These are phyloP conservation scores for Drosophila cardini DNA, from an alignment of 1,140 invertebrate species.

Conservation along the genomic window DNA sequence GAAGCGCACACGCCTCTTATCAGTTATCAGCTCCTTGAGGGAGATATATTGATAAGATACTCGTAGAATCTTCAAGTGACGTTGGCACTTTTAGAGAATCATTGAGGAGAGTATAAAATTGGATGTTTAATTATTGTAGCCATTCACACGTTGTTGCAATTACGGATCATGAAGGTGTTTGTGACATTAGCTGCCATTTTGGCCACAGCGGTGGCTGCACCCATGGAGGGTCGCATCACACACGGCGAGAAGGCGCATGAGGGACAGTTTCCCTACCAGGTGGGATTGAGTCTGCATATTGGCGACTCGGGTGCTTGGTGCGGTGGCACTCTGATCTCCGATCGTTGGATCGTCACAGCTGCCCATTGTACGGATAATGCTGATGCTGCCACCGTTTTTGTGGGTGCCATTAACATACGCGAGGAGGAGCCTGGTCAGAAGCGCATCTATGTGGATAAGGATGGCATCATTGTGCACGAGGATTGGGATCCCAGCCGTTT, in stretches of 20 bases:
- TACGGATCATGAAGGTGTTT: slow-evolving; percentile 48
- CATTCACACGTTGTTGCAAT: slow-evolving; percentile 11
- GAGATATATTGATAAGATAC: slow-evolving; percentile 39
- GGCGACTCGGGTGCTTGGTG: slow-evolving; percentile 59
- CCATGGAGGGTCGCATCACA: slow-evolving; percentile 64
- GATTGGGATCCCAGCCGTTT: slow-evolving; percentile 52
- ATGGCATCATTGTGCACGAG: slow-evolving; percentile 58
- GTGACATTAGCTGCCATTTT: slow-evolving; percentile 39
- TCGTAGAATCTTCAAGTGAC: not conserved
- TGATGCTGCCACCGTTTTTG: slow-evolving; percentile 45
- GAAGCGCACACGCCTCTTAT: slow-evolving; percentile 29
- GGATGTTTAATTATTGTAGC: not conserved
- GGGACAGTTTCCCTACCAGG: slow-evolving; percentile 75
- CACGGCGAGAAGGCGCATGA: slow-evolving; percentile 57
- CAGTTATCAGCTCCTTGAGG: slow-evolving; percentile 9
- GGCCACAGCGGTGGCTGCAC: slow-evolving; percentile 34
- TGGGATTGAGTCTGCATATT: slow-evolving; percentile 60
- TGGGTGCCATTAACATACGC: slow-evolving; percentile 40
- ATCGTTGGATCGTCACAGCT: slow-evolving; percentile 70
- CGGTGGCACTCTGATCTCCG: slow-evolving; percentile 72
- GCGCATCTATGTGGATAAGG: slow-evolving; percentile 47
- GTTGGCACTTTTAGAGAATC: not conserved
- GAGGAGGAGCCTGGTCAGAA: slow-evolving; percentile 60
- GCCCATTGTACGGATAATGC: slow-evolving; percentile 67
- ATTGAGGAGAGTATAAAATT: slow-evolving; percentile 19